A percentile compares a stretch with the other conserved stretches of the same genome.
Evolutionary conservation across 2,113 vertebrate species (phyloP).

Genomic region (Sinocyclocheilus rhinocerous): DNA sequence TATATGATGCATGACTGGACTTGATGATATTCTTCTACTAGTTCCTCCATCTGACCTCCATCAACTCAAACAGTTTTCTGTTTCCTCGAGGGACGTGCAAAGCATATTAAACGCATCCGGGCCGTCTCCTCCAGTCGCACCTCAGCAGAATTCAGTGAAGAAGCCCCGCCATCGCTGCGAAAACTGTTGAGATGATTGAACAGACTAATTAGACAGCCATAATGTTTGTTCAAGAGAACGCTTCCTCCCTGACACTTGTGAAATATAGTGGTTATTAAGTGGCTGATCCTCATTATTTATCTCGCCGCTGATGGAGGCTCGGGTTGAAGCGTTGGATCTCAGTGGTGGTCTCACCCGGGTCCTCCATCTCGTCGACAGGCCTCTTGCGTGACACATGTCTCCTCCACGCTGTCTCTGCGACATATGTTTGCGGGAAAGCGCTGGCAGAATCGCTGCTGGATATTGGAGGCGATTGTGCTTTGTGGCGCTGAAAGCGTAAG

Average conservation of each 20-base stretch:
- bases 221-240: constrained; percentile 91
- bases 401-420: constrained; percentile 37
- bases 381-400: constrained; percentile 50
- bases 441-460: constrained; percentile 1
- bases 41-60: constrained; percentile 19
- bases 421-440: constrained; percentile 49
- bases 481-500: constrained; percentile 39
- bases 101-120: constrained; percentile 19
- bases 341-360: constrained; percentile 75
- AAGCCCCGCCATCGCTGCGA: constrained; percentile 59
- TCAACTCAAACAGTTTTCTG: neutral
- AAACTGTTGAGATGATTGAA: constrained; percentile 84
- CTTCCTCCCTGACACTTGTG: constrained; percentile 85
- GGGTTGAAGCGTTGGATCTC: constrained; percentile 67
- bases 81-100: constrained; percentile 15
- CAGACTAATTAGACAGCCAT: constrained; percentile 88
- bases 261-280: constrained; percentile 92
- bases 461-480: constrained; percentile 38
- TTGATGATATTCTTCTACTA: neutral
- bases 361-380: constrained; percentile 75
- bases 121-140: constrained; percentile 46
- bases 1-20: neutral
- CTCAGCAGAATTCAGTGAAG: constrained; percentile 29
- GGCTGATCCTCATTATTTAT: constrained; percentile 90
- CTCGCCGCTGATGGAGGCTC: constrained; percentile 61